These are phyloP conservation scores for Callyntrura guangdongensis DNA, from an alignment of 2,888 invertebrate genomes.

Conservation along the genomic window DNA sequence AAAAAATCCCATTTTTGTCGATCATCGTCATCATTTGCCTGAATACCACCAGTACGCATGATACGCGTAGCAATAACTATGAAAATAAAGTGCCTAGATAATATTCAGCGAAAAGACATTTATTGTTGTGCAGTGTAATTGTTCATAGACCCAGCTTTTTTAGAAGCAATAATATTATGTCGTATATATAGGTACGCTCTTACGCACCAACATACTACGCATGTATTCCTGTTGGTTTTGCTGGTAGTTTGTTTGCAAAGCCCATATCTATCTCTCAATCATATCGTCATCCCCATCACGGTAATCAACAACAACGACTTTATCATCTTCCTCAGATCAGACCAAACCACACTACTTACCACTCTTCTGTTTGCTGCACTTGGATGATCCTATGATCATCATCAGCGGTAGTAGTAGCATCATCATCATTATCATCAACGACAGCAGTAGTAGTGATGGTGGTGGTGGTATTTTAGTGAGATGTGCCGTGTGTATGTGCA, in stretches of 20 bases:
- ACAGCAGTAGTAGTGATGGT: neutral
- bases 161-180: neutral
- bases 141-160: neutral
- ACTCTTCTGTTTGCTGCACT: conserved; percentile 5
- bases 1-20: conserved; percentile 27
- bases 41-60: neutral
- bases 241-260: neutral
- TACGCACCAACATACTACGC: no score
- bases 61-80: no score
- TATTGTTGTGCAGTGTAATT: conserved; percentile 24
- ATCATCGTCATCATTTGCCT: conserved; percentile 9
- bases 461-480: neutral
- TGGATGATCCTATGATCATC: conserved; percentile 1
- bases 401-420: conserved; percentile 4
- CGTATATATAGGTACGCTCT: no score
- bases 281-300: neutral
- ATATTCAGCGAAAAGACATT: conserved; percentile 1
- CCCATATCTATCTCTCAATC: conserved; percentile 1
- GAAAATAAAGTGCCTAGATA: neutral
- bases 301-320: neutral
- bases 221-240: no score
- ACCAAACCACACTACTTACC: neutral
- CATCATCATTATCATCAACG: no score
- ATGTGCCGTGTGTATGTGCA: neutral
- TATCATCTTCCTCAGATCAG: conserved; percentile 34